Percentiles rank a stretch among this genome's conserved stretches.
These are phyloP conservation scores for Aspidoscelis tigris DNA, from an alignment of 2,113 vertebrate genomes.

Conservation along the genomic window DNA sequence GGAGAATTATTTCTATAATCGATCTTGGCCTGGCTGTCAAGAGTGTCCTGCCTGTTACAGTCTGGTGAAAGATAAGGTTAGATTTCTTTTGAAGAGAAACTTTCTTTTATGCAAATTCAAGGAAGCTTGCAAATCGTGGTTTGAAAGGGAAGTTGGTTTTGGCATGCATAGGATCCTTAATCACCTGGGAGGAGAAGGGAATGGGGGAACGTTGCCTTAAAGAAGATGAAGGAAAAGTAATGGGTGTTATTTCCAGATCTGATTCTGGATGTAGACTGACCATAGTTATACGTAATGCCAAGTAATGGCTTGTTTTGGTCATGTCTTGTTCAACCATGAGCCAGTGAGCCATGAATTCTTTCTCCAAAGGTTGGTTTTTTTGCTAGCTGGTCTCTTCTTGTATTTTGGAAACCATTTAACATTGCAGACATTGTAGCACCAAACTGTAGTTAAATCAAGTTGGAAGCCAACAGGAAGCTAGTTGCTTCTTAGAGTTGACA, in stretches of 20 bases:
- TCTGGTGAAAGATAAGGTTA: constrained; percentile 93
- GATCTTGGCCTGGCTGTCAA: constrained; percentile 90
- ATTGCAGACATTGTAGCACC: background rate
- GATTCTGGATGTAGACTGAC: background rate
- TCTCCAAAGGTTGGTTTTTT: background rate
- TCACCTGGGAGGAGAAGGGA: background rate
- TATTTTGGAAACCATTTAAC: background rate
- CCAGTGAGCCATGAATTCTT: background rate
- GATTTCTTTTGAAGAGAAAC: background rate
- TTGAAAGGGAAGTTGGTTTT: background rate
- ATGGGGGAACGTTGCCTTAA: background rate
- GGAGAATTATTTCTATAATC: constrained; percentile 98
- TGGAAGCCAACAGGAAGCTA: too few species aligned
- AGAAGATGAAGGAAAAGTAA: background rate
- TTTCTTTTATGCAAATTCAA: background rate
- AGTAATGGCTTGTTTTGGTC: background rate
- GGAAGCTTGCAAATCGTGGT: background rate
- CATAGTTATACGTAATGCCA: background rate
- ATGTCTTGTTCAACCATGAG: background rate
- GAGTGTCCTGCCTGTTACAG: constrained; percentile 96
- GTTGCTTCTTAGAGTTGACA: too few species aligned
- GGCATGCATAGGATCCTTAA: background rate
- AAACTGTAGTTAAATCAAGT: background rate
- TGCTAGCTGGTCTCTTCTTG: background rate
- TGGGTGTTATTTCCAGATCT: background rate